phyloP scores from a whole-genome alignment of 1,140 invertebrate species.

The Mizuhopecten yessoensis region DNA sequence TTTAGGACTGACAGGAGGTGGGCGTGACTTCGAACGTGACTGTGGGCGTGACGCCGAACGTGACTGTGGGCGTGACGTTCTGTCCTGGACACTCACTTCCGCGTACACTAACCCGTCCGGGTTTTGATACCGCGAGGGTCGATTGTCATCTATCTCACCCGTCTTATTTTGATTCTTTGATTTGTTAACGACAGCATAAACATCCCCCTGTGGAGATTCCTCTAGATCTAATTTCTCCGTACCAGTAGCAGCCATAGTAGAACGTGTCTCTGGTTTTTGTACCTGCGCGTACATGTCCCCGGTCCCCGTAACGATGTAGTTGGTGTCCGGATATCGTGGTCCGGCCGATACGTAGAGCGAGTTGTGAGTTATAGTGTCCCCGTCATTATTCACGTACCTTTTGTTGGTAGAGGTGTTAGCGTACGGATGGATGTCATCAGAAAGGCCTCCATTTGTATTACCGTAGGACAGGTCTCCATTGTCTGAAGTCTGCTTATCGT shows the following conservation, averaged over 20 bases:
- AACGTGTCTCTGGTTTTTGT: not conserved
- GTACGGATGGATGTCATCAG: not conserved
- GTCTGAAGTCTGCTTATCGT: not conserved
- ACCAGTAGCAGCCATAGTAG: not conserved
- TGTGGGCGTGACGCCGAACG: not conserved
- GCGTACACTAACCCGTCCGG: conserved; percentile 16
- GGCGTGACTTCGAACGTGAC: not conserved
- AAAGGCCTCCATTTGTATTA: not conserved
- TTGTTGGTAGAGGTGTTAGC: not conserved
- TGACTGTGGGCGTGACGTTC: not conserved
- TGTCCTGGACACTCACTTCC: not conserved
- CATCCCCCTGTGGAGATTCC: not conserved
- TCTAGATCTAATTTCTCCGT: not conserved
- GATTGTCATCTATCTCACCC: not conserved
- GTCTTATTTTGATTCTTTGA: not conserved
- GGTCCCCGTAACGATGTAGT: not conserved
- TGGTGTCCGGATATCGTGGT: not conserved
- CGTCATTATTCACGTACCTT: not conserved
- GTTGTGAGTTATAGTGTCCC: conserved; percentile 15
- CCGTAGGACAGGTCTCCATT: not conserved
- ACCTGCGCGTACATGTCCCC: not conserved
- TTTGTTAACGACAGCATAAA: not conserved
- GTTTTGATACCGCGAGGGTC: not conserved
- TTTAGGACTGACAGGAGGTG: not conserved
- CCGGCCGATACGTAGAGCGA: not conserved